Conservation (phyloP, 2,888 invertebrate species). For the Hypselothyrea guttata region DNA sequence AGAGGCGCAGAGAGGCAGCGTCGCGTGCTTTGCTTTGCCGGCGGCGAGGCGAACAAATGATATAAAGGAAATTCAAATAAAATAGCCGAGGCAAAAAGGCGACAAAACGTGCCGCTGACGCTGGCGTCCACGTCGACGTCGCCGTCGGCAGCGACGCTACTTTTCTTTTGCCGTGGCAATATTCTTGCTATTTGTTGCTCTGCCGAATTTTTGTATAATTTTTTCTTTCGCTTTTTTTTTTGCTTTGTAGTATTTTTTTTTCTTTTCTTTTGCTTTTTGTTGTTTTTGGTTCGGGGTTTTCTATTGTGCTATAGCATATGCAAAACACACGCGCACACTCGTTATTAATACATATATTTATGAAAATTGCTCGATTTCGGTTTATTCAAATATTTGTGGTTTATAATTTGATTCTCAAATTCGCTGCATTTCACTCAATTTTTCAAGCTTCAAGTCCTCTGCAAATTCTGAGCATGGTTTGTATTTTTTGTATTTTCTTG, state of each 20-base stretch:
- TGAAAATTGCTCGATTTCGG: constrained; percentile 43
- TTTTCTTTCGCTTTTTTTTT: constrained; percentile 47
- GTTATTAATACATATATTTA: constrained; percentile 38
- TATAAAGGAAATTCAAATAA: constrained; percentile 31
- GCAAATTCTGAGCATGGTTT: no score
- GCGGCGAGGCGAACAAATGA: constrained; percentile 57
- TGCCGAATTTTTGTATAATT: constrained; percentile 62
- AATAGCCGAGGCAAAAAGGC: constrained; percentile 15
- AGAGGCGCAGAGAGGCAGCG: constrained; percentile 31
- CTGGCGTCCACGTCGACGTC: constrained; percentile 21
- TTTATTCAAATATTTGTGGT: constrained; percentile 56
- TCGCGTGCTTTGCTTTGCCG: constrained; percentile 35
- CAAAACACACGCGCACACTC: constrained; percentile 74
- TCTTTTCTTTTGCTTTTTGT: constrained; percentile 27
- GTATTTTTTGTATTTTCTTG: constrained; percentile 6
- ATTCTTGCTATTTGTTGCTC: constrained; percentile 51
- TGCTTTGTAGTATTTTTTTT: constrained; percentile 30
- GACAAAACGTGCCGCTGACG: constrained; percentile 37
- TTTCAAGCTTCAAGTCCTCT: no score
- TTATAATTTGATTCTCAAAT: constrained; percentile 32
- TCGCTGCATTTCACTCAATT: no score
- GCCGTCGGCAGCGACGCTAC: constrained; percentile 44
- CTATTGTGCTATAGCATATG: constrained; percentile 70
- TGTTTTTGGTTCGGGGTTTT: constrained; percentile 45
- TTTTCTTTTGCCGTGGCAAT: constrained; percentile 56